These are phyloP conservation scores for Synchiropus splendidus DNA, from an alignment of 2,113 vertebrate genomes.

Conservation along the genomic window DNA sequence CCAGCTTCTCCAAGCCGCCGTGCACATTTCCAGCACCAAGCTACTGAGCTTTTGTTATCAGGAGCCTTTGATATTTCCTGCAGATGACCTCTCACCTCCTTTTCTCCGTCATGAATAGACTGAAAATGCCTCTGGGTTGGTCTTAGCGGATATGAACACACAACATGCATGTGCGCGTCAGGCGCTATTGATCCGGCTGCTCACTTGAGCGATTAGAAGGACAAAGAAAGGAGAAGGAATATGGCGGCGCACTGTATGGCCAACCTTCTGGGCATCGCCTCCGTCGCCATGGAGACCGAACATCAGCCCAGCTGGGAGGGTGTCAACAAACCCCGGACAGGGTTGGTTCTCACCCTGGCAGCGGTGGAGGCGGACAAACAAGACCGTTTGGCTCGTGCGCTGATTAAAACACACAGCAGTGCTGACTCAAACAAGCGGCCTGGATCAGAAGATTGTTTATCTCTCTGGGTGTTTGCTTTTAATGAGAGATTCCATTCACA, in stretches of 20 bases:
- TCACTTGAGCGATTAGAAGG: conserved; percentile 10
- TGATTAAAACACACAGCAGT: conserved; percentile 22
- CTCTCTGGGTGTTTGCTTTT: conserved; percentile 38
- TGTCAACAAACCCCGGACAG: conserved; percentile 24
- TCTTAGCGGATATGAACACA: conserved; percentile 14
- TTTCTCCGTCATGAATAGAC: conserved; percentile 9
- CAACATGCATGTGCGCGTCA: conserved; percentile 16
- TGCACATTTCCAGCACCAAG: too few relatives aligned
- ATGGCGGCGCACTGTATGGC: conserved; percentile 17
- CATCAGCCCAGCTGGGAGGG: conserved; percentile 38
- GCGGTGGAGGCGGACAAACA: conserved; percentile 30
- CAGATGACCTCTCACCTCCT: conserved; percentile 25
- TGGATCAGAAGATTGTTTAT: conserved; percentile 41
- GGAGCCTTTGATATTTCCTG: not conserved
- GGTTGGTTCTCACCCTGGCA: conserved; percentile 27
- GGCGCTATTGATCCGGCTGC: conserved; percentile 34
- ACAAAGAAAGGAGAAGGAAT: conserved; percentile 40
- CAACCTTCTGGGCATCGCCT: conserved; percentile 25
- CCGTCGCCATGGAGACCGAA: conserved; percentile 52
- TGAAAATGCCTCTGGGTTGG: conserved; percentile 13
- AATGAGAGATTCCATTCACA: conserved; percentile 49
- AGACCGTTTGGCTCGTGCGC: conserved; percentile 12
- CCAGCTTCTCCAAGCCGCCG: too few relatives aligned
- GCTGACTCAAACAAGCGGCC: conserved; percentile 36
- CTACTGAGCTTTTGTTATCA: too few relatives aligned